phyloP scores from a whole-genome alignment of 2,888 invertebrate genomes.

The Rhagophthalmus giganteus region DNA sequence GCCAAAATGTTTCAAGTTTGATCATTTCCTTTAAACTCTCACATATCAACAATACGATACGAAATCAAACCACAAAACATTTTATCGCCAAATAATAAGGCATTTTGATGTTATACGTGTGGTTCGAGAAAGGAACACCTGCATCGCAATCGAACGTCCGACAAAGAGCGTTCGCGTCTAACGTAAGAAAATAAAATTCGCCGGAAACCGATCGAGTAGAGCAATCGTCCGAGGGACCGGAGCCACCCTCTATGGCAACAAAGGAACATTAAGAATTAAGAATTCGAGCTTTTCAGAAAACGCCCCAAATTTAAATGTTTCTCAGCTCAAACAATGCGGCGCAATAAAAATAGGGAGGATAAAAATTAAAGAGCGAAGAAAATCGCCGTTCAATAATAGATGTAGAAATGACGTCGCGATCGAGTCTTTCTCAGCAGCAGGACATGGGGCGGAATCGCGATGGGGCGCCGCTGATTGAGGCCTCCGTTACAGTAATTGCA shows the following conservation, averaged over 20 bases:
- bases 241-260: constrained; percentile 13
- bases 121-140: not conserved
- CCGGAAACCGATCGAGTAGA: constrained; percentile 21
- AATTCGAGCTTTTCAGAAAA: constrained; percentile 39
- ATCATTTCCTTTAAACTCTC: too few relatives aligned
- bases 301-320: constrained; percentile 49
- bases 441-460: constrained; percentile 39
- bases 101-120: not conserved
- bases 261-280: constrained; percentile 33
- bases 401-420: constrained; percentile 31
- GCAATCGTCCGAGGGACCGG: constrained; percentile 11
- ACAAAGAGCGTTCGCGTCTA: not conserved
- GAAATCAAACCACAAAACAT: too few relatives aligned
- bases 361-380: constrained; percentile 40
- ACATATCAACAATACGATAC: too few relatives aligned
- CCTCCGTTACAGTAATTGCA: constrained; percentile 55
- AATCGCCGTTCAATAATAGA: constrained; percentile 34
- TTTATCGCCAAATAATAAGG: too few relatives aligned
- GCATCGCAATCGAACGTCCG: not conserved
- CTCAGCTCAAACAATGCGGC: constrained; percentile 43
- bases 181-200: constrained; percentile 16
- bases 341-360: constrained; percentile 44
- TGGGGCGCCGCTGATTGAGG: constrained; percentile 47
- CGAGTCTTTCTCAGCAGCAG: constrained; percentile 49
- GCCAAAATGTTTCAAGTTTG: too few relatives aligned